Evolutionary conservation across 2,888 invertebrate genomes (phyloP), one percentile per base, ranked within the genome.

Genomic region (Neoaliturus tenellus): DNA sequence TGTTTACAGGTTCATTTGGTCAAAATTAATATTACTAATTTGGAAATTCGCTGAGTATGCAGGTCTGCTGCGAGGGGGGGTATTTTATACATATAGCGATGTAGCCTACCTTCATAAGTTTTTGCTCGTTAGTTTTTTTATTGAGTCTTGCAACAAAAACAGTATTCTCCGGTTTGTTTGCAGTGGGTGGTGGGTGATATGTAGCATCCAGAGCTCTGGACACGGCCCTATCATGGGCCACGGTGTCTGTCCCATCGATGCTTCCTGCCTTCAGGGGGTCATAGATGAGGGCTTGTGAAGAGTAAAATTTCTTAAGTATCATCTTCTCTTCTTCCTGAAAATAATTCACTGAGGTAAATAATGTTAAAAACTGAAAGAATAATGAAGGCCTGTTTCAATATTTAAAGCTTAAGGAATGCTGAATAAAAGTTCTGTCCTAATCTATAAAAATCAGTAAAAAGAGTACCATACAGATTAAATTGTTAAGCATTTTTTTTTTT

Each of bases 231-330:
- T 98, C 98, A 88, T 98, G 98, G 0, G 97, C 96, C 83, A 93
- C 94, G 0, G 92, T 93, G 89, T 97, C 97, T 0, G 96, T 97
- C 88, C 97, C 95, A 91, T 98, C 97, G 73, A 97, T 97, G 83
- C 97, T 97, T 8, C 96, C 97, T 84, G 95, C 94, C 91, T 95
- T 94, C 81, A 97, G 91, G 0, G 97, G 96, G 90, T 97, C 94
- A 89, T 97, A 97, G 17, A 90, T 89, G 88, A 92, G 93, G 5
- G 93, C 92, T 87, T 91, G 92, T 73, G 92, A 91, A 33, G 91
- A 91, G 93, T 93, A 93, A 82, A 89, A 89, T 86, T 90, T 88
- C 20, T 28, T 51, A 17, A 84, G 41, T n/a, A 78, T 44, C 67
- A 82, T n/a, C n/a, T 78, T 48, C n/a, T 84, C 82, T 69, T 82